Evolutionary conservation across 2,797 vertebrate genomes (phyloP).

Genomic region (Pantherophis alleghaniensis): DNA sequence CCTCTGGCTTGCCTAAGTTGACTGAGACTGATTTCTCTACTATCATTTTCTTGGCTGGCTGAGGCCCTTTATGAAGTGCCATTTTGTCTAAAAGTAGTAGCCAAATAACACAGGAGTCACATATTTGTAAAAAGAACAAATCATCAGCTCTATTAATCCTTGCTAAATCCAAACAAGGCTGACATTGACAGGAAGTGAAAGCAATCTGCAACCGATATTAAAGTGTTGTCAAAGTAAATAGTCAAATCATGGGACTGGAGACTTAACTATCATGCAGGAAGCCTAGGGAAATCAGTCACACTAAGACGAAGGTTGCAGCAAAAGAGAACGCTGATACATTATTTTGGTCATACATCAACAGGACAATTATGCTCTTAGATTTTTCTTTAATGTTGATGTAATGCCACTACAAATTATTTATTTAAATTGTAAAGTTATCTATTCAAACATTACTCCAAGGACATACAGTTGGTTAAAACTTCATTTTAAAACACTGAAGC

Average conservation of each 20-base stretch:
- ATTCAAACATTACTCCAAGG: not conserved
- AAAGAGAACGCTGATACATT: not conserved
- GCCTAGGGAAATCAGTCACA: not conserved
- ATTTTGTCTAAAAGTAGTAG: slow-evolving; percentile 13
- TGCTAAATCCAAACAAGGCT: not conserved
- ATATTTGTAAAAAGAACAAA: not conserved
- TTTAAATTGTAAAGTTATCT: not conserved
- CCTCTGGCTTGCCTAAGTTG: not conserved
- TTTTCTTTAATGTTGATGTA: not conserved
- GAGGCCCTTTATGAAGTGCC: not conserved
- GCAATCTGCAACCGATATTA: not conserved
- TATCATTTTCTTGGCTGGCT: not conserved
- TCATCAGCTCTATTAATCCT: not conserved
- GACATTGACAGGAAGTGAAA: not conserved
- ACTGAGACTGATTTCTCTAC: not conserved
- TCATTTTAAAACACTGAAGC: not conserved
- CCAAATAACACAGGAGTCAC: not conserved
- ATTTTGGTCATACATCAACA: not conserved
- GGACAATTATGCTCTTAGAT: not conserved
- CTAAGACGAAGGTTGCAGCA: not conserved
- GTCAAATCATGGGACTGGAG: not conserved
- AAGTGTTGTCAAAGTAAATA: not conserved
- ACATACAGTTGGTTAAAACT: not conserved
- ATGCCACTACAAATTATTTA: not conserved
- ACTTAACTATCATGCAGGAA: not conserved